phyloP scores from a whole-genome alignment of 1,140 invertebrate genomes.

The Caenorhabditis brenneri region DNA sequence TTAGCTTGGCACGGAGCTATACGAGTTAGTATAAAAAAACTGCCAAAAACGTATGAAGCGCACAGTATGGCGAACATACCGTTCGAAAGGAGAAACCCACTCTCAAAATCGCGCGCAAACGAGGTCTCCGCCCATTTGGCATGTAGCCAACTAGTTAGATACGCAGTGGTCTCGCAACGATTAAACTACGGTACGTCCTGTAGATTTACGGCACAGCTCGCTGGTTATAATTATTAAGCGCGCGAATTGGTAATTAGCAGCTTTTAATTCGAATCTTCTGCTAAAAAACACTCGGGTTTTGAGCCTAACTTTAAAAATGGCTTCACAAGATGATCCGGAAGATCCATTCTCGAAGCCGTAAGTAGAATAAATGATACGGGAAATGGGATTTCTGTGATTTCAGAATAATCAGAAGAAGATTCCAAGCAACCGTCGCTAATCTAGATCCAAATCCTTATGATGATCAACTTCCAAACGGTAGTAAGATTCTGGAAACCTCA shows the following conservation, averaged over 20 bases:
- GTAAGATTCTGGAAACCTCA: neutral
- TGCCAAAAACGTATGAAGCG: neutral
- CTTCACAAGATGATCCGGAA: neutral
- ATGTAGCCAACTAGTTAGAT: slow-evolving; percentile 1
- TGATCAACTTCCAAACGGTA: neutral
- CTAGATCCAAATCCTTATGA: neutral
- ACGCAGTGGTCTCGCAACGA: neutral
- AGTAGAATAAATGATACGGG: neutral
- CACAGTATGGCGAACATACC: neutral
- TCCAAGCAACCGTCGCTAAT: neutral
- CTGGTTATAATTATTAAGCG: neutral
- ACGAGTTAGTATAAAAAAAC: too few relatives aligned
- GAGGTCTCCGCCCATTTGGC: slow-evolving; percentile 26
- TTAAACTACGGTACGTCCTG: neutral
- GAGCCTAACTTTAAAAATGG: neutral
- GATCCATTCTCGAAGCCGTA: slow-evolving; percentile 42
- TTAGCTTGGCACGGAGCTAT: too few relatives aligned
- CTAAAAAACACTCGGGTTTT: neutral
- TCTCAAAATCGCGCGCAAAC: slow-evolving; percentile 30
- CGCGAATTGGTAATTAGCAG: neutral
- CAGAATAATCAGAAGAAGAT: slow-evolving; percentile 24
- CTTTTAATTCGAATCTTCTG: neutral
- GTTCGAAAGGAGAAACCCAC: neutral
- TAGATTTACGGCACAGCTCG: neutral
- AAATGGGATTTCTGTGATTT: neutral